phyloP scores from a whole-genome alignment of 2,888 invertebrate genomes.

The Rhopalosiphum nymphaeae region DNA sequence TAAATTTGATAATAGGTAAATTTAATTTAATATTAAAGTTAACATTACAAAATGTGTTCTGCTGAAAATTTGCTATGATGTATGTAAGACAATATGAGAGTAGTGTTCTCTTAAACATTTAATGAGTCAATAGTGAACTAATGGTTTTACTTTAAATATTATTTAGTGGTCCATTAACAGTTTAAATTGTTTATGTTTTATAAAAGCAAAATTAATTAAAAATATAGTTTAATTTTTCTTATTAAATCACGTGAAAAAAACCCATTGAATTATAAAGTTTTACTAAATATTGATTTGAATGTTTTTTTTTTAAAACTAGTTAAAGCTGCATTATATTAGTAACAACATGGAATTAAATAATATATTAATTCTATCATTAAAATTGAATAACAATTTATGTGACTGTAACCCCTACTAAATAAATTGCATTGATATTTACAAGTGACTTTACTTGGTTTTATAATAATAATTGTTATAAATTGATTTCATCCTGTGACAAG shows the following conservation, averaged over 20 bases:
- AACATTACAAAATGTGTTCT: no score
- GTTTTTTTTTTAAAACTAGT: not conserved
- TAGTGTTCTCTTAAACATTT: no score
- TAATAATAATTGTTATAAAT: slow-evolving; percentile 6
- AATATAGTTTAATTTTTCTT: not conserved
- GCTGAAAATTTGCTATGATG: no score
- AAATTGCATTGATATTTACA: not conserved
- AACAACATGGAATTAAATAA: not conserved
- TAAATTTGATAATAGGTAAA: no score
- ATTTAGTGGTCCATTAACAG: not conserved
- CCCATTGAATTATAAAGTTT: not conserved
- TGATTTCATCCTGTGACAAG: slow-evolving; percentile 34
- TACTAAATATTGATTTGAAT: not conserved
- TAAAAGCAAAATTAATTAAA: not conserved
- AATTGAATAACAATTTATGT: not conserved
- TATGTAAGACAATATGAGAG: no score
- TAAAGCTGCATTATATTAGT: not conserved
- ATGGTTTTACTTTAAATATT: not conserved
- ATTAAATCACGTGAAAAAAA: no score
- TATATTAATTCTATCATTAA: not conserved
- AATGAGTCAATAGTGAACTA: not conserved
- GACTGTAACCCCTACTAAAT: not conserved
- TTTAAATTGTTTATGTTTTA: not conserved
- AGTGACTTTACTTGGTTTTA: not conserved
- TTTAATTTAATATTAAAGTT: no score